Evolutionary conservation across 2,797 vertebrate genomes (phyloP).

Genomic region (Pogoniulus pusillus): DNA sequence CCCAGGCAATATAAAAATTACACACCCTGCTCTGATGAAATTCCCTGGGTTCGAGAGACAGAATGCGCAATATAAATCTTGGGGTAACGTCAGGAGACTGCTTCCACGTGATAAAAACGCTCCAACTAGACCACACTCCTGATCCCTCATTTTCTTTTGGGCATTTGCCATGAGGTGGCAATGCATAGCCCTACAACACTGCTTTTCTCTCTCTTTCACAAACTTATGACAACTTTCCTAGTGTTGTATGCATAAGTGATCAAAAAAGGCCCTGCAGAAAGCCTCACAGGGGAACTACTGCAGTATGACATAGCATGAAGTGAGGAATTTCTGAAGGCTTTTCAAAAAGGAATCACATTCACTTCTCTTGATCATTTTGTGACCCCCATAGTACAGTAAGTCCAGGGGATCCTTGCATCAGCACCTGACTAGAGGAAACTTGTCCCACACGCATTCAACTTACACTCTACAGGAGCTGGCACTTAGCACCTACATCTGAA

Average conservation of each 20-base stretch:
- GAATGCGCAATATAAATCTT: background rate
- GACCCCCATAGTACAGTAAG: accelerated
- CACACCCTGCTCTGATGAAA: slow-evolving; percentile 31
- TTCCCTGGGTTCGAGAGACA: background rate
- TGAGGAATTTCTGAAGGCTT: background rate
- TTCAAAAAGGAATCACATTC: background rate
- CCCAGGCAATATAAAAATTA: background rate
- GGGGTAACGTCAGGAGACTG: background rate
- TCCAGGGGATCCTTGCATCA: background rate
- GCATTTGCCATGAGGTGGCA: background rate
- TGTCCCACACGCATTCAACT: background rate
- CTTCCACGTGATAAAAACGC: background rate
- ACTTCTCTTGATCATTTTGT: background rate
- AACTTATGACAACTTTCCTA: background rate
- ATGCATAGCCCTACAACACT: background rate
- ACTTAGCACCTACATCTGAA: background rate
- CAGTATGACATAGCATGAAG: background rate
- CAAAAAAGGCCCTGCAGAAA: background rate
- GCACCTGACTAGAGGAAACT: background rate
- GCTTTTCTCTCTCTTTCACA: background rate
- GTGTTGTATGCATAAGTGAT: background rate
- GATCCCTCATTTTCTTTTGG: background rate
- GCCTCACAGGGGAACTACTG: background rate
- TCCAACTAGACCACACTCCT: background rate
- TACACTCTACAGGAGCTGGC: background rate